Conservation (phyloP, 2,797 vertebrate species). For the Loris lydekkerianus region DNA sequence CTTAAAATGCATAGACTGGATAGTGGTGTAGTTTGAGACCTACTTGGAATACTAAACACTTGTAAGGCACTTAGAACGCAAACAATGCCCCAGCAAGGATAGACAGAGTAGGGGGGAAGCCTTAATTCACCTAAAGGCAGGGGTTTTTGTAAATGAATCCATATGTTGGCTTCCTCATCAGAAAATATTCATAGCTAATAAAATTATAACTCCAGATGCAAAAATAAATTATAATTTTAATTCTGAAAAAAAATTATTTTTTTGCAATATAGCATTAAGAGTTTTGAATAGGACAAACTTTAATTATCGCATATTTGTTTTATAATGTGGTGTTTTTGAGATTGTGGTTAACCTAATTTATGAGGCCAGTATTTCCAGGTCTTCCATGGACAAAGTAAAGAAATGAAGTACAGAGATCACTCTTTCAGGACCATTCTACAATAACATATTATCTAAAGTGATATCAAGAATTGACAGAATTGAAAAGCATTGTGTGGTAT, state of each 20-base stretch:
- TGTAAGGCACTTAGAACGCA: neutral
- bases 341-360: slow-evolving; percentile 53
- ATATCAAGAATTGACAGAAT: slow-evolving; percentile 72
- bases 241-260: slow-evolving; percentile 40
- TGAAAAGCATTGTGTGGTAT: slow-evolving; percentile 59
- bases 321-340: slow-evolving; percentile 23
- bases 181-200: slow-evolving; percentile 26
- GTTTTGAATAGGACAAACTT: neutral
- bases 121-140: neutral
- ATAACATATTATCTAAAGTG: slow-evolving; percentile 39
- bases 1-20: slow-evolving; percentile 49
- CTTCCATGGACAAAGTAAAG: slow-evolving; percentile 71
- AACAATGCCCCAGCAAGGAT: neutral
- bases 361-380: slow-evolving; percentile 61
- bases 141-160: neutral
- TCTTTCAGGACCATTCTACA: slow-evolving; percentile 30
- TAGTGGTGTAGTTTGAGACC: neutral
- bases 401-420: slow-evolving; percentile 39
- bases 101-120: neutral
- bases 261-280: slow-evolving; percentile 43
- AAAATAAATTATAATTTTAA: slow-evolving; percentile 19
- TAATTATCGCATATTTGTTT: neutral
- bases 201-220: slow-evolving; percentile 53
- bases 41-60: slow-evolving; percentile 46
- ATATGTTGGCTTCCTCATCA: neutral